Evolutionary conservation across 2,113 vertebrate species (phyloP), one percentile per base, ranked within the genome.

Genomic region (Chionodraco myersi): DNA sequence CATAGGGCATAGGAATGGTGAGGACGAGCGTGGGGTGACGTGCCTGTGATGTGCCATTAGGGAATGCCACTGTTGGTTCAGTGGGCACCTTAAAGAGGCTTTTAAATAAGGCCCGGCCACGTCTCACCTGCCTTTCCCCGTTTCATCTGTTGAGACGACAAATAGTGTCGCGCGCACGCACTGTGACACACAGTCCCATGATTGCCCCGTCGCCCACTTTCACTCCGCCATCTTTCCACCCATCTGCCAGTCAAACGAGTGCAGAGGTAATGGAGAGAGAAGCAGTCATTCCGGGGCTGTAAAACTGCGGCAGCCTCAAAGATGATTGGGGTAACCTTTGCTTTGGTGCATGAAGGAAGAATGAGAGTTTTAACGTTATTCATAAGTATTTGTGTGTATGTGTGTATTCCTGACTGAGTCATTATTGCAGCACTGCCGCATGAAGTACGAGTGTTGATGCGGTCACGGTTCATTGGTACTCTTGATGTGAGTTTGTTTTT

Each of bases 201-300:
- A 92, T 92, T 91, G 88, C 90, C 88, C 88, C 72, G 74, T 79
- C 82, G 66, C 89, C 83, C 79, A 68, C 81, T 81, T 68, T 71
- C 85, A 75, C 85, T 80, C 69, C 74, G 54, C 68, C 72, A 52
- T 83, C 77, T 88, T 90, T 85, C 79, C 86, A 79, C 85, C 88
- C 87, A 90, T 90, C 84, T 89, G 89, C 89, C 92, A 91, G 89
- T 93, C 90, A 94, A 92, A 93, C 71, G 64, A 88, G 82, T 72
- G 75, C 79, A 84, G 88, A 90, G 88, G 85, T 93, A 93, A 93
- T 93, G 90, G 90, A 83, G 88, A 91, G 91, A 89, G 82, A 88
- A 93, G 90, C 76, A 75, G 84, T 87, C 87, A 67, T 88, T 90
- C 76, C 67, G 74, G 53, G 70, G 87, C 85, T 86, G 83, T 91